Percentiles rank a stretch among this genome's conserved stretches.
Evolutionary conservation across 2,113 vertebrate species (phyloP).

Genomic region (Lophotis ruficrista): DNA sequence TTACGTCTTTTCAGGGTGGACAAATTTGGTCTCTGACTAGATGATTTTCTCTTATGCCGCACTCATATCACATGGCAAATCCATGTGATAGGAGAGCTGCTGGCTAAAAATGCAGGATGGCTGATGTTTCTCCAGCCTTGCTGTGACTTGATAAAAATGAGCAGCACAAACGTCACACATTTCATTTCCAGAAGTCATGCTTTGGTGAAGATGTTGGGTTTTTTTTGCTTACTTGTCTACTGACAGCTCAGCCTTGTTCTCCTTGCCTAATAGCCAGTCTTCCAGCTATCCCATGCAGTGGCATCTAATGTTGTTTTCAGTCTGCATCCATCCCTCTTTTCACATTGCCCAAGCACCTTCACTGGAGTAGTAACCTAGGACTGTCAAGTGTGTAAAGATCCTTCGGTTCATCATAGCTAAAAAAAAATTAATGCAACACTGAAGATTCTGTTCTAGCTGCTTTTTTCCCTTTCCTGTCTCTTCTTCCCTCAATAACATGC

Average conservation of each 20-base stretch:
- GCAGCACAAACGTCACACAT: not conserved
- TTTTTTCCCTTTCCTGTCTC: not conserved
- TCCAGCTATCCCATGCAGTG: not conserved
- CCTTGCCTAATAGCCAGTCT: not conserved
- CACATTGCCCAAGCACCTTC: not conserved
- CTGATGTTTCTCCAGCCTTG: not conserved
- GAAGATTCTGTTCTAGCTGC: not conserved
- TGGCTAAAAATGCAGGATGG: not conserved
- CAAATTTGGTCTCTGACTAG: conserved; percentile 67
- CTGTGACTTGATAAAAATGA: not conserved
- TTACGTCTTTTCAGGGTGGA: conserved; percentile 44
- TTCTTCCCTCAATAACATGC: not conserved
- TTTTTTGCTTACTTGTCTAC: not conserved
- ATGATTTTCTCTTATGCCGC: conserved; percentile 19
- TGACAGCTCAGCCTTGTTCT: not conserved
- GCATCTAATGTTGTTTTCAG: not conserved
- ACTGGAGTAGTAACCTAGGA: not conserved
- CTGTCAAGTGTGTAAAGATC: not conserved
- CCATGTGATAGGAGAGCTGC: not conserved
- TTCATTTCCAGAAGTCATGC: not conserved
- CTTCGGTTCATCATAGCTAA: not conserved
- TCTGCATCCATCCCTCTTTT: not conserved
- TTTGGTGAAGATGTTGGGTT: not conserved
- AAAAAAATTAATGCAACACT: not conserved
- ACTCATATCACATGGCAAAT: not conserved